Base-by-base conservation (phyloP, 2,888 invertebrate genomes). In the Sclerodermus sp. region DNA sequence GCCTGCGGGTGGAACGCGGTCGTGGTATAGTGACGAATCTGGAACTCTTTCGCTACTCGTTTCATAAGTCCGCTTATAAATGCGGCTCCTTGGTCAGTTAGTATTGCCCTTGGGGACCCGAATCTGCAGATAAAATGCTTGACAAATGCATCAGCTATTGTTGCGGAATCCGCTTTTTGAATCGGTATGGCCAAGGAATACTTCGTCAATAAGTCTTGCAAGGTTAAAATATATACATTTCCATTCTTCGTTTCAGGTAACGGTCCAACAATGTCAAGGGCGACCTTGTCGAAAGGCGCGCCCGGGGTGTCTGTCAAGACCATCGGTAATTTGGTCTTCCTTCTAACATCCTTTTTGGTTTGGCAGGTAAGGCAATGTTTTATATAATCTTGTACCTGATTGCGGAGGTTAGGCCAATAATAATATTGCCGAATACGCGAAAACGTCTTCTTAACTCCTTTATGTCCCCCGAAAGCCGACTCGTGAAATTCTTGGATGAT, bases 141-240 rank as follows among this genome's bases (percentile, higher is more conserved):
- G 0, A 45, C 15, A 10, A 55, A 48, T 1, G 46, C 51, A 1
- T 55, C 48, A 0, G 51, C 48, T 0, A 42, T 45, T 1, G 34
- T 45, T 0, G 18, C 1, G 15, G 54, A 37, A 1, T 18, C 42
- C 1, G 51, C 23, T 16, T n/a, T 5, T 1, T 23, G 6, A 0
- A 49, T 12, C 0, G 51, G 45, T 8, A 45, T 15, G 14, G 55
- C 55, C 0, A 55, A 1, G 2, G 47, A 49, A 38, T 43, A 53
- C 29, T 56, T 56, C 0, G 48, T 53, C 1, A 52, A n/a, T 1
- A 47, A 29, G 17, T 55, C 55, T 32, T 52, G 55, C 1, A 55
- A 49, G 0, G 52, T 55, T 0, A 53, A 34, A 1, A 56, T 48
- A 13, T 53, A 46, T 4, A 9, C 18, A 17, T 41, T 30, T 1